Percentiles rank a stretch among this genome's conserved stretches.
phyloP scores from a whole-genome alignment of 2,888 invertebrate species.

The Trichopria drosophilae region DNA sequence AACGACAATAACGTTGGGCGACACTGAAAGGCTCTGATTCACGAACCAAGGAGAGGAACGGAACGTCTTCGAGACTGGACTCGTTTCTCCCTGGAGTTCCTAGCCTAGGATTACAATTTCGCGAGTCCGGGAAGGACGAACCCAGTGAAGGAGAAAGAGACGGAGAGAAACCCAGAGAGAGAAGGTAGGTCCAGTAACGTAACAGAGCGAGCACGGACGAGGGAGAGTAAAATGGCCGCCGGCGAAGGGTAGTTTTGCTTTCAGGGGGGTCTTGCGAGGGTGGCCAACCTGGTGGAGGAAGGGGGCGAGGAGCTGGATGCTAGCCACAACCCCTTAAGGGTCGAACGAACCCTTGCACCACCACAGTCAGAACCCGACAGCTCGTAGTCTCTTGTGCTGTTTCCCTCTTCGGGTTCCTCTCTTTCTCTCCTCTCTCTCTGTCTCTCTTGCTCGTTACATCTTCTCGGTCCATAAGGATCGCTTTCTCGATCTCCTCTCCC shows the following conservation, averaged over 20 bases:
- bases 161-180: constrained; percentile 13
- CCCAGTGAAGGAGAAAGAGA: constrained; percentile 20
- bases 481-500: constrained; percentile 19
- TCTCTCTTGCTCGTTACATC: constrained; percentile 32
- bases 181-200: constrained; percentile 29
- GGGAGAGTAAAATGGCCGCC: constrained; percentile 59
- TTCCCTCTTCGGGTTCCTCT: constrained; percentile 22
- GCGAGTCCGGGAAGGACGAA: constrained; percentile 46
- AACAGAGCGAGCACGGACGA: constrained; percentile 36
- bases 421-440: constrained; percentile 11
- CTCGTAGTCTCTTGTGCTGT: constrained; percentile 27
- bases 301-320: constrained; percentile 46
- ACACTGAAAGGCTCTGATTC: no score
- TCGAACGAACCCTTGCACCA: constrained; percentile 57
- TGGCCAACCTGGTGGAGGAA: constrained; percentile 48
- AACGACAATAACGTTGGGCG: no score
- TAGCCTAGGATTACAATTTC: constrained; percentile 55
- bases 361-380: constrained; percentile 51
- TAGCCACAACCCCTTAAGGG: constrained; percentile 60
- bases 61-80: constrained; percentile 49
- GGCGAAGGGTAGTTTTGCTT: constrained; percentile 56
- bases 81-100: constrained; percentile 47
- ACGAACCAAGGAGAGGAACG: constrained; percentile 42
- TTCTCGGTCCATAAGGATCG: constrained; percentile 11
- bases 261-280: constrained; percentile 45